These are phyloP conservation scores for Coelopa frigida DNA, from an alignment of 1,140 invertebrate species.

Conservation along the genomic window DNA sequence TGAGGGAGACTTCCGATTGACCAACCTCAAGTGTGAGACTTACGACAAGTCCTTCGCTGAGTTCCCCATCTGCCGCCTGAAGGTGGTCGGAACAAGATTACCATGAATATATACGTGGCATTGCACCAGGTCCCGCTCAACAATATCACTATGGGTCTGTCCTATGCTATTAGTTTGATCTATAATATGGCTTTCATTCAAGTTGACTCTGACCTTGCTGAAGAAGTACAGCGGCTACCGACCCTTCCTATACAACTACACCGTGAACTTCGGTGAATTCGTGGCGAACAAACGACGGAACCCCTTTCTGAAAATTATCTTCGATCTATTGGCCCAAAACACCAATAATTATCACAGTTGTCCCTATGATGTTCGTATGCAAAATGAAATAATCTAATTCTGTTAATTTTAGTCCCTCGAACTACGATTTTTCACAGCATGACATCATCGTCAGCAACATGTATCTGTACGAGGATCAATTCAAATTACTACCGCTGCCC, in stretches of 20 bases:
- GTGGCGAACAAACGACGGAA: not conserved
- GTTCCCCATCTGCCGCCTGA: no score
- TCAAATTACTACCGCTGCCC: no score
- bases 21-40: no score
- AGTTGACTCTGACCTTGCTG: conserved; percentile 20
- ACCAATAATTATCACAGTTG: conserved; percentile 25
- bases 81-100: no score
- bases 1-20: no score
- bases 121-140: no score
- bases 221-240: conserved; percentile 20
- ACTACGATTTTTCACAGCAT: conserved; percentile 17
- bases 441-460: conserved; percentile 27
- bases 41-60: no score
- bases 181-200: not conserved
- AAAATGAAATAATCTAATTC: not conserved
- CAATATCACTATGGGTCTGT: no score
- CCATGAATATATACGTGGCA: no score
- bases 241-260: conserved; percentile 21
- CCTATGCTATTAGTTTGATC: no score
- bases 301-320: conserved; percentile 13
- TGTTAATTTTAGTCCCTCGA: conserved; percentile 11
- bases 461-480: no score
- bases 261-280: conserved; percentile 15
- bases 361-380: conserved; percentile 20
- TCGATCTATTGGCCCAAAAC: conserved; percentile 7